Conservation (phyloP, 1,140 invertebrate species). For the Meteorus sp. region DNA sequence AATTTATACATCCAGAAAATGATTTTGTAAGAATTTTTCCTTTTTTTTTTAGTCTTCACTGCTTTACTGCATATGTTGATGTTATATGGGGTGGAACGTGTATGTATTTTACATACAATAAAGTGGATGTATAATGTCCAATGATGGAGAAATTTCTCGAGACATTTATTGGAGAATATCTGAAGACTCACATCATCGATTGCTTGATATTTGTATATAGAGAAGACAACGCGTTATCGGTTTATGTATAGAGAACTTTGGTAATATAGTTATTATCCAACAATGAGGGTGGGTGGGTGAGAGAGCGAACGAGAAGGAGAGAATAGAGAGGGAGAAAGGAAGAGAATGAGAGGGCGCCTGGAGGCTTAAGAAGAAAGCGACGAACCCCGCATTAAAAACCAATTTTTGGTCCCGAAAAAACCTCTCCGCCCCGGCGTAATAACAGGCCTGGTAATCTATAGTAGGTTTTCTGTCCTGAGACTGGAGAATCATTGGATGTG, state of each 20-base stretch:
- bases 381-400: constrained; percentile 58
- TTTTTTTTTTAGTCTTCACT: no score
- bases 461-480: constrained; percentile 55
- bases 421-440: constrained; percentile 52
- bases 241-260: constrained; percentile 19
- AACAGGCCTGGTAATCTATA: constrained; percentile 58
- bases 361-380: constrained; percentile 46
- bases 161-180: neutral
- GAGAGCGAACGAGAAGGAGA: constrained; percentile 35
- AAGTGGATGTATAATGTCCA: no score
- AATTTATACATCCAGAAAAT: no score
- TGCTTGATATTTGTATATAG: constrained; percentile 1
- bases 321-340: constrained; percentile 28
- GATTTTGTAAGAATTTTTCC: no score
- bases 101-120: no score
- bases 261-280: constrained; percentile 34
- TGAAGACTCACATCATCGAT: neutral
- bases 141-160: neutral
- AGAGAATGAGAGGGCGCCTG: constrained; percentile 39
- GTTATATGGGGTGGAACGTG: no score
- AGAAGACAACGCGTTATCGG: constrained; percentile 30
- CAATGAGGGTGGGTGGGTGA: no score
- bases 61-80: no score
- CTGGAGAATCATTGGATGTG: constrained; percentile 32
- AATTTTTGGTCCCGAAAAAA: constrained; percentile 59